Evolutionary conservation across 2,888 invertebrate species (phyloP).

Genomic region (Notodonta ziczac): DNA sequence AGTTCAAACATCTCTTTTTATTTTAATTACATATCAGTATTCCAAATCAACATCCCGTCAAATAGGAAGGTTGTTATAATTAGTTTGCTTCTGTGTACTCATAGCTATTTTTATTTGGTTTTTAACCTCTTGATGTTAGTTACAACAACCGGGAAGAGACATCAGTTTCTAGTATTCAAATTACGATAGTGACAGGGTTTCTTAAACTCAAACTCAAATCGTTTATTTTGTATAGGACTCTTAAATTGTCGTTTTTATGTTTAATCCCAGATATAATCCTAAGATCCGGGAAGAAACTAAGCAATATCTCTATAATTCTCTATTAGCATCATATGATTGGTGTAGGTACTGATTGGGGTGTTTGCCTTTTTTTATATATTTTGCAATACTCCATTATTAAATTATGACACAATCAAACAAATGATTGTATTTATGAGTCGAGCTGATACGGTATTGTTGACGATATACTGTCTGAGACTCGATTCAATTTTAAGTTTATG

Average conservation of each 20-base stretch:
- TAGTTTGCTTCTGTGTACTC: background rate
- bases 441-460: conserved; percentile 20
- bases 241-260: too few species aligned
- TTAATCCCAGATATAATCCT: too few species aligned
- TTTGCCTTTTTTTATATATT: background rate
- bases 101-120: background rate
- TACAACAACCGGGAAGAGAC: too few species aligned
- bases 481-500: conserved; percentile 57
- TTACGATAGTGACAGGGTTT: too few species aligned
- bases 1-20: conserved; percentile 7
- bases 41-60: conserved; percentile 4
- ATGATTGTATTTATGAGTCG: conserved; percentile 16
- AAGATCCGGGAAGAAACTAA: too few species aligned
- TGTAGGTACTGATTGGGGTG: too few species aligned
- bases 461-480: conserved; percentile 32
- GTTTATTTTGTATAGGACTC: too few species aligned
- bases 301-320: too few species aligned
- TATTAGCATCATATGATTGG: too few species aligned
- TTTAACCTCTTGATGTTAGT: background rate
- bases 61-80: conserved; percentile 4
- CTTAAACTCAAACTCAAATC: too few species aligned
- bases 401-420: conserved; percentile 4
- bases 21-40: conserved; percentile 3
- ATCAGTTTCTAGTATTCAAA: too few species aligned
- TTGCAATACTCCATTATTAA: background rate